Base-by-base conservation (phyloP, 1,140 invertebrate species). In the Drosophila pandora region DNA sequence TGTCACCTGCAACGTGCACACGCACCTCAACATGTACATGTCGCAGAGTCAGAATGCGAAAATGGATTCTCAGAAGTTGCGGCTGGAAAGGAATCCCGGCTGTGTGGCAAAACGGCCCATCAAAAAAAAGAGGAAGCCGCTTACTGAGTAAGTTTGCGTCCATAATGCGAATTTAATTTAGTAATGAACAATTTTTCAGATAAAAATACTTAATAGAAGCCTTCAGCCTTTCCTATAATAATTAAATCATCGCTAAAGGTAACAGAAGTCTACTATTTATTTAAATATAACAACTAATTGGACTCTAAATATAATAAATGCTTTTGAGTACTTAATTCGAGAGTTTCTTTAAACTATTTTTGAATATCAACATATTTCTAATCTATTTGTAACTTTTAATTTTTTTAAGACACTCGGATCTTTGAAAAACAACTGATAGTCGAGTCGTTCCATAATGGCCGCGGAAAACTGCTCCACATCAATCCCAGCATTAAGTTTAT, bases 1-100 rank as follows among this genome's bases (percentile, higher is more conserved):
- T 25, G 87, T 90, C 12, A 90, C 83, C 12, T 78, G 76, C 67
- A 52, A 39, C 10, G 25, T 49, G 6, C 90, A 91, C 17, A 89
- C 87, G 1, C 90, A 91, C 60, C 39, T 55, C 7, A 9, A 34
- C 2, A 88, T 88, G 83, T 88, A 67, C 10, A 73, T 30, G 30
- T 21, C 43, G 10, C 57, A 65, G 3, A 54, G 57, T 17, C 22
- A 10, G 5, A 50, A 61, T 9, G 32, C n/a, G n/a, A 47, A 41
- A n/a, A 8, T 39, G 2, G 58, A 53, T 3, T 34, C 28, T 8
- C 55, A 63, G 8, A 83, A 76, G 22, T 47, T 77, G 0, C 53
- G 65, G 21, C 49, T 82, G 2, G 57, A 74, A 3, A 64, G 52
- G 1, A 87, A 88, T 58, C 82, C 83, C 12, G 47, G 55, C 3